phyloP scores from a whole-genome alignment of 2,797 vertebrate genomes.

The Echeneis naucrates region DNA sequence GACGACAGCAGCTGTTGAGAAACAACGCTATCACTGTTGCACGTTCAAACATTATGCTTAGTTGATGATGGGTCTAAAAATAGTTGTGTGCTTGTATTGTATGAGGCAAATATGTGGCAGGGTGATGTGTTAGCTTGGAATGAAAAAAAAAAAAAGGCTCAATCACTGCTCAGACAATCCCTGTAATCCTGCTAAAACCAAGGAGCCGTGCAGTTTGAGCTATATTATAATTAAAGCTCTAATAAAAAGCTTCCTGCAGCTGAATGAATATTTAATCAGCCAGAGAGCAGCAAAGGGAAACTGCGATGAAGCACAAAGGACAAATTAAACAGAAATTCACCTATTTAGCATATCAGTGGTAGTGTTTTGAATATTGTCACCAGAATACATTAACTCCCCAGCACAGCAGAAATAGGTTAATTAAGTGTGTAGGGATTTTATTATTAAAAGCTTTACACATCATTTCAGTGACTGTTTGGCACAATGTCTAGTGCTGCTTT shows the following conservation, averaged over 20 bases:
- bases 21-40: constrained; percentile 38
- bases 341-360: constrained; percentile 66
- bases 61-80: constrained; percentile 63
- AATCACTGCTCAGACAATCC: constrained; percentile 49
- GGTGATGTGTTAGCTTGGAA: constrained; percentile 25
- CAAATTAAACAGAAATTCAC: constrained; percentile 63
- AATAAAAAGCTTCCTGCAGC: constrained; percentile 70
- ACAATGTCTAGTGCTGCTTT: background rate
- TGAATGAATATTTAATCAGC: constrained; percentile 77
- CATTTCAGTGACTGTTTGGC: constrained; percentile 19
- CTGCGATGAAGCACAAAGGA: constrained; percentile 61
- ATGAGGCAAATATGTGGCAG: constrained; percentile 18
- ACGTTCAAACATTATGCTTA: constrained; percentile 57
- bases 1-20: constrained; percentile 66
- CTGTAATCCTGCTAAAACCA: constrained; percentile 66
- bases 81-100: constrained; percentile 37
- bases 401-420: constrained; percentile 41
- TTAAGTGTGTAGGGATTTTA: constrained; percentile 51
- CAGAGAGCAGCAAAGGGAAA: constrained; percentile 58
- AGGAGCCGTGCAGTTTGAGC: constrained; percentile 46
- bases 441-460: constrained; percentile 36
- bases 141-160: constrained; percentile 2
- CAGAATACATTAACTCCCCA: constrained; percentile 32
- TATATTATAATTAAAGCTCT: constrained; percentile 75
- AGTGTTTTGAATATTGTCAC: constrained; percentile 44